Base-by-base conservation (phyloP, 2,888 invertebrate species). In the Drosophila rellima region DNA sequence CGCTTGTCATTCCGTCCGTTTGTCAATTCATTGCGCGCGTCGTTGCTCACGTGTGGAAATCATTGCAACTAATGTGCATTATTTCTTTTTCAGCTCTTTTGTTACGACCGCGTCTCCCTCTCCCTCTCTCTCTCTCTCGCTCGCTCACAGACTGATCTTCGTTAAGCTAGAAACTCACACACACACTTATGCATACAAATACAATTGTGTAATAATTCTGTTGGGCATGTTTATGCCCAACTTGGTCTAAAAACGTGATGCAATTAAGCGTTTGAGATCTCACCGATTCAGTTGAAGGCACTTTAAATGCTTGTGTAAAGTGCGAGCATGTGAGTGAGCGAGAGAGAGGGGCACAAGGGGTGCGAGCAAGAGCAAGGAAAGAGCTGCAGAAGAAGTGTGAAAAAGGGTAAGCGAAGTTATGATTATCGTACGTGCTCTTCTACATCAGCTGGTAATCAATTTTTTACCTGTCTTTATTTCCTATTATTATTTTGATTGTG, bases 201-300 rank as follows among this genome's bases (percentile, higher is more conserved):
- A 69, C 80, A 88, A 84, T 84, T 84, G 83, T 84, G 83, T 89
- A 84, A 84, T 88, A 82, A 88, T 88, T 73, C 74, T 82, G 75
- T 59, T 59, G 42, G 60, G 44, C 51, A 60, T 50, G 59, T 50
- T 59, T 50, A 59, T 64, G 74, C 75, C 70, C 55, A 78, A 70
- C 67, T 75, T 82, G 83, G 71, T 89, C 90, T 84, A 89, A 84
- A 89, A 84, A 85, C 85, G 85, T 85, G 85, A 85, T 90, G 90
- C 90, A 90, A 85, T 85, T 85, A 85, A 78, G 88, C 80, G 62
- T 75, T 72, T 72, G 61, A 84, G 78, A 67, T 78, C 69, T 44
- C 52, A 55, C 54, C 59, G 83, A 67, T 74, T 75, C 64, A 55
- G 26, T 74, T 68, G 60, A 45, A 66, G 77, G 54, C 78, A 80